Evolutionary conservation across 2,797 vertebrate genomes (phyloP), one percentile per base, ranked within the genome.

Genomic region (Alectoris magna): DNA sequence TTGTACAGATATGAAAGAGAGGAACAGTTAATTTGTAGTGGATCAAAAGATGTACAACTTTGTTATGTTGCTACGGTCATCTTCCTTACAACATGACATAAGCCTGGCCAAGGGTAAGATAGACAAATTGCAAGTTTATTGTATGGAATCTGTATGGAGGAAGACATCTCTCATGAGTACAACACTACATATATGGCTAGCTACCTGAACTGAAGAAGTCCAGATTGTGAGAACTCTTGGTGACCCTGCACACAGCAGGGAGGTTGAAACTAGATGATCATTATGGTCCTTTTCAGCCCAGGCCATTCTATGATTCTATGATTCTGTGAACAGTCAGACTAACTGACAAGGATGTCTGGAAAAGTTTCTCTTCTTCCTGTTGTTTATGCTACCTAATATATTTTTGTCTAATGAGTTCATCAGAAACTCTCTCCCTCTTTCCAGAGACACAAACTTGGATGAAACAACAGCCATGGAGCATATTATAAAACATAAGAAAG

Each of bases 331-430:
- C 19, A 31, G 36, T 12, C 26, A 90, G 64, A 39, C 22, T 34
- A 44, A 74, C 78, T 94, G 79, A 81, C 58, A 94, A 41, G 56
- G 12, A n/a, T 88, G 44, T 66, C 48, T 91, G 14, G 60, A 91
- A 60, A 94, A 75, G 58, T 41, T 34, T 84, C 4, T 27, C 10
- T 84, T 85, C 70, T n/a, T 88, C 43, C 78, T 82, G 21, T 43
- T 76, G n/a, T 68, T 87, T 89, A 7, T 58, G 34, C 81, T 86
- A 80, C 66, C 39, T 56, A 38, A 63, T 51, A 17, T 27, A 85
- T 11, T 60, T 81, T 9, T 44, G 68, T 78, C 31, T 79, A 68
- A 82, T 51, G 74, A 62, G 14, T 81, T 26, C 34, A 39, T 43
- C 71, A 85, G 68, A 16, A 31, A 26, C 7, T 94, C 31, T 5